Conservation (phyloP, 2,888 invertebrate species). For the Macaria notata region DNA sequence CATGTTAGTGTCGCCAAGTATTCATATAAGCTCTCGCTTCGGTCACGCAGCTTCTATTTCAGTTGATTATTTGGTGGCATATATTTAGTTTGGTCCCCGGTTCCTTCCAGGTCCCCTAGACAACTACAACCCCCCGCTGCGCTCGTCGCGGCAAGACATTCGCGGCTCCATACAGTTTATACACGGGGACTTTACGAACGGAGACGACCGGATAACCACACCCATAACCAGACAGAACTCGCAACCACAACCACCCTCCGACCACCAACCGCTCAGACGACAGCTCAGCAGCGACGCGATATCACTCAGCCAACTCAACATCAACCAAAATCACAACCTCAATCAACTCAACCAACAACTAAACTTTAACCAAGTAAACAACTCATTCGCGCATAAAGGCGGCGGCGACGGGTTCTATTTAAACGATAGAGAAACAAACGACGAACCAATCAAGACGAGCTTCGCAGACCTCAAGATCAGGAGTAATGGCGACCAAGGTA, state of each 20-base stretch:
- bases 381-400: conserved; percentile 50
- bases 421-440: conserved; percentile 79
- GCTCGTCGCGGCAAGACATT: conserved; percentile 89
- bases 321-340: not conserved
- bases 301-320: conserved; percentile 9
- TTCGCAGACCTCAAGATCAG: conserved; percentile 87
- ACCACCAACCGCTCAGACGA: conserved; percentile 64
- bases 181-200: conserved; percentile 81
- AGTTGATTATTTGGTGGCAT: no score
- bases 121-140: conserved; percentile 84
- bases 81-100: conserved; percentile 3
- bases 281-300: conserved; percentile 84
- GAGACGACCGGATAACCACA: conserved; percentile 53
- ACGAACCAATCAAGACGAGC: conserved; percentile 82
- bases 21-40: no score
- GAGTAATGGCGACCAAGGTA: conserved; percentile 77
- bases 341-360: conserved; percentile 35
- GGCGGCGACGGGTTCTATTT: conserved; percentile 76
- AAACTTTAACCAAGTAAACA: conserved; percentile 27
- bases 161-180: conserved; percentile 86
- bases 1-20: no score
- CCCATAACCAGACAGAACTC: conserved; percentile 83
- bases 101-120: conserved; percentile 73
- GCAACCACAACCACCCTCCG: conserved; percentile 60
- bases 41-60: no score